A percentile compares a stretch with the other conserved stretches of the same genome.
Evolutionary conservation across 23 tunicate species (phyloP).

Genomic region (Ciona savignyi): DNA sequence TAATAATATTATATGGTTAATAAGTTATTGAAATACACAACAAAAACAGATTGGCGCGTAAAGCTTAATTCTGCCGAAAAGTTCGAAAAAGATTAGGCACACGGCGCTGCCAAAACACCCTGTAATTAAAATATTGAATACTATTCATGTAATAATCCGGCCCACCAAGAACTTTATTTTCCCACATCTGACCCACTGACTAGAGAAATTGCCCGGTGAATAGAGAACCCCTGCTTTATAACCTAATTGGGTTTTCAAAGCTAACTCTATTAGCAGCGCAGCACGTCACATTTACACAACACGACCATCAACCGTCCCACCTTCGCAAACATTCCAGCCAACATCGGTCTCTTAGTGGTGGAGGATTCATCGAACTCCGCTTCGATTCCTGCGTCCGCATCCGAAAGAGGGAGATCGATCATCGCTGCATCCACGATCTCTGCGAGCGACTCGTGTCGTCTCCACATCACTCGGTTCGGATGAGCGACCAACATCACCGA

Average conservation of each 20-base stretch:
- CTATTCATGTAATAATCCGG: no score
- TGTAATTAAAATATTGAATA: no score
- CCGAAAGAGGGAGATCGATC: constrained; percentile 84
- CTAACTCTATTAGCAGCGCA: no score
- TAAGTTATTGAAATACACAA: no score
- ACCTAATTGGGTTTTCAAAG: background rate
- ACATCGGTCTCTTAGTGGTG: background rate
- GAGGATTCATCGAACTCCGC: constrained; percentile 22
- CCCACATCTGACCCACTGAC: background rate
- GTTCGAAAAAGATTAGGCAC: no score
- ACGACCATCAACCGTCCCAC: constrained; percentile 11
- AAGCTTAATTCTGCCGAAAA: no score
- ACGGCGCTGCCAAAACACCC: no score
- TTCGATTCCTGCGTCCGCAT: constrained; percentile 50
- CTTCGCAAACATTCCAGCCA: constrained; percentile 69
- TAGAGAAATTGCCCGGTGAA: no score
- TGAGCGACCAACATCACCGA: constrained; percentile 32
- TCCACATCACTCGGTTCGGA: constrained; percentile 72
- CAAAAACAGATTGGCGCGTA: no score
- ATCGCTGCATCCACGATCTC: constrained; percentile 34
- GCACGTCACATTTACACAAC: background rate
- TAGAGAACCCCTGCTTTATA: background rate
- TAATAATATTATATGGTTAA: no score
- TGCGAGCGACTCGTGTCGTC: constrained; percentile 68
- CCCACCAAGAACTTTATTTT: background rate